Conservation (phyloP, 2,797 vertebrate species). For the Pachyuromys duprasi region DNA sequence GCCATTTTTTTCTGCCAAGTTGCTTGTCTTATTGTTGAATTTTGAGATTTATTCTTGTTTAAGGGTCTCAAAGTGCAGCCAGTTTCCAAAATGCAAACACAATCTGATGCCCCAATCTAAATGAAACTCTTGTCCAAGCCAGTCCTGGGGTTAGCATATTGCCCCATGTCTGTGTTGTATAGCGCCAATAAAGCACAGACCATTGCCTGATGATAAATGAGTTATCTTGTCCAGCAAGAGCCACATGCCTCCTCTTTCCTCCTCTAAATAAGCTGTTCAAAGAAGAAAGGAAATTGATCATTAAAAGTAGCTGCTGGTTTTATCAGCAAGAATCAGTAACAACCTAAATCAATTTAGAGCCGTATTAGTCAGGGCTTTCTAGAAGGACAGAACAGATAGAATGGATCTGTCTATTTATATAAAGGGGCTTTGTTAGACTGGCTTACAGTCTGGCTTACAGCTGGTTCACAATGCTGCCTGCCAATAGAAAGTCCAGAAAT, state of each 20-base stretch:
- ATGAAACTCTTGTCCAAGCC: slow-evolving; percentile 63
- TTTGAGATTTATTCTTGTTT: slow-evolving; percentile 48
- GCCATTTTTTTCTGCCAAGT: not conserved
- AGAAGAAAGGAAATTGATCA: slow-evolving; percentile 68
- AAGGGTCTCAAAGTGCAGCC: slow-evolving; percentile 44
- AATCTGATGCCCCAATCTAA: slow-evolving; percentile 63
- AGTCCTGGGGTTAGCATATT: not conserved
- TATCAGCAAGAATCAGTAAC: slow-evolving; percentile 32
- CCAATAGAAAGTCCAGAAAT: not conserved
- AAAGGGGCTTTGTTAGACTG: not conserved
- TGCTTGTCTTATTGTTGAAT: slow-evolving; percentile 67
- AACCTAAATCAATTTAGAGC: not conserved
- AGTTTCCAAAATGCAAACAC: slow-evolving; percentile 70
- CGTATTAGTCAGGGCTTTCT: not conserved
- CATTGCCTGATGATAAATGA: slow-evolving; percentile 63
- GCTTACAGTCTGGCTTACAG: not conserved
- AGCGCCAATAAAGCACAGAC: slow-evolving; percentile 49
- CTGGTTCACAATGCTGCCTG: not conserved
- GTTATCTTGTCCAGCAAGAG: slow-evolving; percentile 56
- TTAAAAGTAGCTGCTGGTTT: slow-evolving; percentile 63
- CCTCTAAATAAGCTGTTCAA: slow-evolving; percentile 54
- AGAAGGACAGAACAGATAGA: not conserved
- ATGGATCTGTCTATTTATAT: not conserved
- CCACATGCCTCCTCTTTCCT: slow-evolving; percentile 61
- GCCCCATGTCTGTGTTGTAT: not conserved